Base-by-base conservation (phyloP, 1,140 invertebrate species). In the Mycetomoellerius zeteki region DNA sequence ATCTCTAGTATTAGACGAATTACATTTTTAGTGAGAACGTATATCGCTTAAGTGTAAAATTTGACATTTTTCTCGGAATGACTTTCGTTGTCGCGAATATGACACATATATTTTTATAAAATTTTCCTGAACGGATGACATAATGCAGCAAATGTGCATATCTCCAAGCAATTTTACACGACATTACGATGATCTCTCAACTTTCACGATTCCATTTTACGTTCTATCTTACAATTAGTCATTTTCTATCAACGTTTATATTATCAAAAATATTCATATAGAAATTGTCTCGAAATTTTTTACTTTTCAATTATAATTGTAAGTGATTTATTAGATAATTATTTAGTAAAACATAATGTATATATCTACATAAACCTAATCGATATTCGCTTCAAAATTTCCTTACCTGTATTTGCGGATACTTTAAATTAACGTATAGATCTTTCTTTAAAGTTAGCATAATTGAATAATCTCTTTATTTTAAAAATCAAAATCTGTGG, bases 11-110 rank as follows among this genome's bases (percentile, higher is more conserved):
- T 4, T 27, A 43, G 37, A 58, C 16, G 24, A 73, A 14, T 73
- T 58, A 60, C 21, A 82, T 7, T 27, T 33, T 14, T 58, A 54
- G 30, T 14, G 19, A 84, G 60, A 47, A 33, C 37, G 10, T 62
- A 62, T 47, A 75, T 81, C 37, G n/a, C 19, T 19, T 82, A 43
- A 43, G 8, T 43, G 37, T 43, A 43, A 60, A 72, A 73, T 82
- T 50, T 47, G 69, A 27, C n/a, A 60, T 75, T n/a, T 52, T 50
- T 27, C 67, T 69, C 24, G 33, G 30, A 54, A 27, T 71, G 37
- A 24, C 56, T 75, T 47, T 56, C 16, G 2, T 33, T 27, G 6
- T 21, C 16, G 21, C 30, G n/a, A 71, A 43, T 65, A 30, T 30
- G 43, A 65, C 52, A 52, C 62, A 73, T 81, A 56, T 86, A 19